Evolutionary conservation across 2,888 invertebrate species (phyloP), one percentile per base, ranked within the genome.

Genomic region (Cheilosia grossa): DNA sequence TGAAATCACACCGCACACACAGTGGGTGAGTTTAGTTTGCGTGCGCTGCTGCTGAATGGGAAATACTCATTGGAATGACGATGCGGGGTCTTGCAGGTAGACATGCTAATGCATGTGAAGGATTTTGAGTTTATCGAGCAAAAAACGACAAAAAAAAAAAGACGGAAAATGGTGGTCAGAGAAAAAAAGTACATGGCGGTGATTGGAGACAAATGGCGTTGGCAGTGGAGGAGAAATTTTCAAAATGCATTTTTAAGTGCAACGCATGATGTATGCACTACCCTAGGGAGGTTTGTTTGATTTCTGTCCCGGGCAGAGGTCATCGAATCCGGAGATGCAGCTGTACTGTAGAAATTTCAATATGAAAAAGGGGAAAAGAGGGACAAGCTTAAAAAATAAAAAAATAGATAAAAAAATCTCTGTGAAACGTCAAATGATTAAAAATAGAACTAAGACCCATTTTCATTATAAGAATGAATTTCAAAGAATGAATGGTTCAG

Each of bases 1-100:
- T 44, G 19, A n/a, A 21, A 21, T 24, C 47, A 5, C 27, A 69
- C 37, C 88, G 47, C 63, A 87, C 88, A 88, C 89, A 88, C 73
- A 44, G 81, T 15, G 69, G 64, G 51, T 69, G 77, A 64, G 44
- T 58, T 83, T 83, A 80, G 80, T 69, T 83, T 70, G 83, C 79
- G 83, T 80, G 51, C 21, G 27, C 21, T 49, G 79, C 64, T 54
- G 54, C 47, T n/a, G 66, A 67, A 54, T 61, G 77, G 42, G 40
- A 73, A 82, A 82, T 77, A 47, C 58, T 40, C 33, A 19, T 42
- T 78, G 49, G 42, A 66, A 63, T 51, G 82, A 56, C 58, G 73
- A 67, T 80, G 79, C 70, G 70, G 83, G 63, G 63, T 73, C 73
- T 69, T 73, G 61, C 69, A 73, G 77, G 74, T 74, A 75, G 74